These are phyloP conservation scores for Vimba vimba DNA, from an alignment of 2,113 vertebrate genomes.

Conservation along the genomic window DNA sequence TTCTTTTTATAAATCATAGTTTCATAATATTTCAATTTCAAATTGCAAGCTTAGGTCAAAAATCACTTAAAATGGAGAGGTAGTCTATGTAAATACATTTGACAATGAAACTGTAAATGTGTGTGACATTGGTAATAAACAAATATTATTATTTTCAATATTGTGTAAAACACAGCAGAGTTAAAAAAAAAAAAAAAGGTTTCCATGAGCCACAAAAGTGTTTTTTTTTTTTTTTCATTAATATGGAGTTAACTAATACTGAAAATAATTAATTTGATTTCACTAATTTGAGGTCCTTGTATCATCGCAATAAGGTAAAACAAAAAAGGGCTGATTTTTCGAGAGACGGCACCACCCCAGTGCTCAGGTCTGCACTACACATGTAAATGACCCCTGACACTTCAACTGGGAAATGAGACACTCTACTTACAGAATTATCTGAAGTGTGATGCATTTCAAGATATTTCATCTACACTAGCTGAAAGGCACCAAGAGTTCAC, in stretches of 20 bases:
- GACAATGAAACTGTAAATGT: not conserved
- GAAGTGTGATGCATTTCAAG: constrained; percentile 69
- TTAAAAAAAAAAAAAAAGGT: no score
- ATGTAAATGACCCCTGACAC: constrained; percentile 74
- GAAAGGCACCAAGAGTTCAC: not conserved
- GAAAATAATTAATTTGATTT: not conserved
- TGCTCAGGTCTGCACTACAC: constrained; percentile 68
- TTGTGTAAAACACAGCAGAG: not conserved
- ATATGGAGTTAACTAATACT: not conserved
- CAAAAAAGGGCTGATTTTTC: constrained; percentile 16
- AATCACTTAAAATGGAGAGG: not conserved
- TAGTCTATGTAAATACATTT: not conserved
- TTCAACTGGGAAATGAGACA: constrained; percentile 77
- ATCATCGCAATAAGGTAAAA: constrained; percentile 14
- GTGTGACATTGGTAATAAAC: not conserved
- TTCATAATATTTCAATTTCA: not conserved
- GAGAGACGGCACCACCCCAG: constrained; percentile 55
- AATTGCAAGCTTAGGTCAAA: not conserved
- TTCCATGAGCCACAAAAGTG: not conserved
- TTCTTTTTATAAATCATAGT: not conserved
- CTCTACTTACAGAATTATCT: constrained; percentile 75
- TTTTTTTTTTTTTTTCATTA: not conserved
- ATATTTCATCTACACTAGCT: constrained; percentile 68
- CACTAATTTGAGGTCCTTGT: not conserved
- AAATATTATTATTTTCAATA: not conserved